phyloP scores from a whole-genome alignment of 2,888 invertebrate genomes.

The Trissoscelio sp. region DNA sequence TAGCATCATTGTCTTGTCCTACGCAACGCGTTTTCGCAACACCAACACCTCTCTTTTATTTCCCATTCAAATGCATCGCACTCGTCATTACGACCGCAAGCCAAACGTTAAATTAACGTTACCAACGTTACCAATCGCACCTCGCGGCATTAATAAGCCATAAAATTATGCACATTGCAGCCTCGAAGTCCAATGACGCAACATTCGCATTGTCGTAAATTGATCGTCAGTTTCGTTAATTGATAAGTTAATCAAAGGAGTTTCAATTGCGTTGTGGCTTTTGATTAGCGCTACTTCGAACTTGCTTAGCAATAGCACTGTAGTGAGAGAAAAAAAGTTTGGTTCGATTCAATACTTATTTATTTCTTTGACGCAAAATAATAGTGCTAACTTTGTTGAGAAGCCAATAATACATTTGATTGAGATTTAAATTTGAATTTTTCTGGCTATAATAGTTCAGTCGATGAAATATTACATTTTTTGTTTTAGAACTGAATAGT shows the following conservation, averaged over 20 bases:
- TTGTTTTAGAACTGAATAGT: too few species aligned
- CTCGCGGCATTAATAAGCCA: constrained; percentile 46
- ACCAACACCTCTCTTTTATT: constrained; percentile 6
- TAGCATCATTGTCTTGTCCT: constrained; percentile 66
- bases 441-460: too few species aligned
- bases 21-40: constrained; percentile 46
- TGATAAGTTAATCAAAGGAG: constrained; percentile 51
- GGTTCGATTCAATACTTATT: not conserved
- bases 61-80: constrained; percentile 26
- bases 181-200: constrained; percentile 35
- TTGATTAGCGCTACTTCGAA: constrained; percentile 15
- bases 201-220: constrained; percentile 50
- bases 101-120: constrained; percentile 36
- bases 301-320: not conserved
- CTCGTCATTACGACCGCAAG: constrained; percentile 27
- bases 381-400: not conserved
- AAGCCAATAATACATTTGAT: not conserved
- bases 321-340: constrained; percentile 29
- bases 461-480: too few species aligned
- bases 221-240: constrained; percentile 48
- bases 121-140: constrained; percentile 46
- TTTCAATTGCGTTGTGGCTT: constrained; percentile 19
- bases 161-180: constrained; percentile 39
- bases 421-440: too few species aligned
- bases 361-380: not conserved